A percentile compares a stretch with the other conserved stretches of the same genome.
Conservation (phyloP, 2,888 invertebrate genomes). For the Cephus pulcher region DNA sequence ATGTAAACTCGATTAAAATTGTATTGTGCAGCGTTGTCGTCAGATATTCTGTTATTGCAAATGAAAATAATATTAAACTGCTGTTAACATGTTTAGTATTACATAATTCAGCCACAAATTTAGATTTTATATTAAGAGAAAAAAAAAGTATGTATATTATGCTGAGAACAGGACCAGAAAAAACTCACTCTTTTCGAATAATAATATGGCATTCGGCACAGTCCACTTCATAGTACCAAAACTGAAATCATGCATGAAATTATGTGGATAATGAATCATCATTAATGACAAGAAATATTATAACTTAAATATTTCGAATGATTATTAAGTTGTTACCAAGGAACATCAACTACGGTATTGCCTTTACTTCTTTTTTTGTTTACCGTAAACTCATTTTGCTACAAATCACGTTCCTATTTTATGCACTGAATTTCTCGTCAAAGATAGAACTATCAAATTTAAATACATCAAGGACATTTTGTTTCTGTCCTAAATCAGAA, state of each 20-base stretch:
- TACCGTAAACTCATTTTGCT: not conserved
- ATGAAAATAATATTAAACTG: slow-evolving; percentile 23
- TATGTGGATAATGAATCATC: not conserved
- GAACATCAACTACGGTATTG: not conserved
- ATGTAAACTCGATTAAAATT: slow-evolving; percentile 17
- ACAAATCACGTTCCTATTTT: not conserved
- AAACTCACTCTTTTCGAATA: not conserved
- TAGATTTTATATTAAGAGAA: not conserved
- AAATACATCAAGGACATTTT: not conserved
- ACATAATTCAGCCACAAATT: not conserved
- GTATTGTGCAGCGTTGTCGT: slow-evolving; percentile 23
- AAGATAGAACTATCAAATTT: not conserved
- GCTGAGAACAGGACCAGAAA: not conserved
- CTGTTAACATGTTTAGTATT: not conserved
- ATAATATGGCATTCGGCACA: not conserved
- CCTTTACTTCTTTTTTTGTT: not conserved
- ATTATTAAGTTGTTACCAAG: not conserved
- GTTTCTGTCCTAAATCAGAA: not conserved
- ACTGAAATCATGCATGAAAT: not conserved
- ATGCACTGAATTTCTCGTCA: not conserved
- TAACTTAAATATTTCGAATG: not conserved
- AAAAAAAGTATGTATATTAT: not conserved
- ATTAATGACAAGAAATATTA: not conserved
- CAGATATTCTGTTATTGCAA: slow-evolving; percentile 28
- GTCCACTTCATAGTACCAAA: not conserved